Evolutionary conservation across 2,113 vertebrate genomes (phyloP), one percentile per base, ranked within the genome.

Genomic region (Spea bombifrons): DNA sequence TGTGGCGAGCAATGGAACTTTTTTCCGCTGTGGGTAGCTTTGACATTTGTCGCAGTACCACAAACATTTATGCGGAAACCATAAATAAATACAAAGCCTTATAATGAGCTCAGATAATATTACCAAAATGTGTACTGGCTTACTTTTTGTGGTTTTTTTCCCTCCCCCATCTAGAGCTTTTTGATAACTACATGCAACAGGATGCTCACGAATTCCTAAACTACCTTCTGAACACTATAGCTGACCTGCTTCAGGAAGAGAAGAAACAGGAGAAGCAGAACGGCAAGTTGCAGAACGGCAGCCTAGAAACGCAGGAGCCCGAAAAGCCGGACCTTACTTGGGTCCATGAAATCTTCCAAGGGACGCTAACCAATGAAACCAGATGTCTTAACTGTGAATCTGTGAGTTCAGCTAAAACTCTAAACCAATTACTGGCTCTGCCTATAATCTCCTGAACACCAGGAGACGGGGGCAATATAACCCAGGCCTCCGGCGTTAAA

Each of bases 161-260:
- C 55, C 12, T 3, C 4, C 46, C 30, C 61, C 81, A 83, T 81
- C 4, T 88, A 97, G 95, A 97, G 82, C 83, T 97, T 64, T 97
- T 97, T 85, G 95, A 97, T 84, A 97, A 97, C 89, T 96, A 96
- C 84, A 97, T 97, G 95, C 95, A 97, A 87, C 95, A 97, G 86
- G 95, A 97, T 69, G 95, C 95, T 12, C 95, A 97, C 0, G 95
- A 97, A 70, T 97, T 97, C 89, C 92, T 97, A 48, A 97, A 96
- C 91, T 97, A 97, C 90, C 90, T 97, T 83, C 93, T 97, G 83
- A 97, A 96, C 91, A 97, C 95, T 84, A 96, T 97, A 78, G 95
- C 94, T 4, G 95, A 97, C 88, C 87, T 97, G 43, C 92, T 97
- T 0, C 95, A 90, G 13, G 92, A 91, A 66, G 89, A 91, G 81